A percentile compares a stretch with the other conserved stretches of the same genome.
Conservation (phyloP, 2,113 vertebrate species). For the Oryzias curvinotus region DNA sequence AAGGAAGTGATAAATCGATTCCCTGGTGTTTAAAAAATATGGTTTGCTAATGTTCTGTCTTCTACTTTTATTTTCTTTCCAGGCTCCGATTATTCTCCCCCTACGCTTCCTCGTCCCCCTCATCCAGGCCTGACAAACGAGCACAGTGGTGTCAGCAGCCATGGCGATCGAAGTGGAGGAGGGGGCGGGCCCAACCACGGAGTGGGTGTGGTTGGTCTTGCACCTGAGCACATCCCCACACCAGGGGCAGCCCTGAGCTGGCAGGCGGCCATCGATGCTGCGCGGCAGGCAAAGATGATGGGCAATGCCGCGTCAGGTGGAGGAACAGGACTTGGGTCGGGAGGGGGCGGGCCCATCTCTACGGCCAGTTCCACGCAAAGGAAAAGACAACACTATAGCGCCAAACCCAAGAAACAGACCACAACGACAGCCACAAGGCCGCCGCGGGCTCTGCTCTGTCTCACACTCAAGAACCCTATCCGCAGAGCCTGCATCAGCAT, state of each 20-base stretch:
- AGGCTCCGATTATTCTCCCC: slow-evolving; percentile 98
- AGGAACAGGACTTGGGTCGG: slow-evolving; percentile 59
- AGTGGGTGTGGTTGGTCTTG: slow-evolving; percentile 85
- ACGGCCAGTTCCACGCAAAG: slow-evolving; percentile 94
- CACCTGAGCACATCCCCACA: slow-evolving; percentile 92
- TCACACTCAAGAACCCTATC: slow-evolving; percentile 98
- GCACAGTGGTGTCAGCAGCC: slow-evolving; percentile 71
- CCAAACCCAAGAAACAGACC: slow-evolving; percentile 95
- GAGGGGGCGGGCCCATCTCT: slow-evolving; percentile 88
- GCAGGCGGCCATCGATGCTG: slow-evolving; percentile 97
- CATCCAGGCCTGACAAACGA: slow-evolving; percentile 85
- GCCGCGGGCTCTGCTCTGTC: slow-evolving; percentile 93
- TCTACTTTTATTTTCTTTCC: slow-evolving; percentile 3
- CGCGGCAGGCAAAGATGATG: slow-evolving; percentile 96
- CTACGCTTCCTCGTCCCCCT: slow-evolving; percentile 79
- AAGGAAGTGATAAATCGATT: slow-evolving; percentile 1
- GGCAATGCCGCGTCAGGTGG: slow-evolving; percentile 74
- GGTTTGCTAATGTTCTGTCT: slow-evolving; percentile 24
- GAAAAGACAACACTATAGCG: slow-evolving; percentile 91
- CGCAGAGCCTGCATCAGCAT: slow-evolving; percentile 97
- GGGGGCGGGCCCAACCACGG: slow-evolving; percentile 66
- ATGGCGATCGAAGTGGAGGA: slow-evolving; percentile 62
- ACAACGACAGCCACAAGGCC: slow-evolving; percentile 89
- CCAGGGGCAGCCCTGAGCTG: slow-evolving; percentile 94
- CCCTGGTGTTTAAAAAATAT: not conserved